Evolutionary conservation across 1,140 invertebrate genomes (phyloP).

Genomic region (Asobara japonica): DNA sequence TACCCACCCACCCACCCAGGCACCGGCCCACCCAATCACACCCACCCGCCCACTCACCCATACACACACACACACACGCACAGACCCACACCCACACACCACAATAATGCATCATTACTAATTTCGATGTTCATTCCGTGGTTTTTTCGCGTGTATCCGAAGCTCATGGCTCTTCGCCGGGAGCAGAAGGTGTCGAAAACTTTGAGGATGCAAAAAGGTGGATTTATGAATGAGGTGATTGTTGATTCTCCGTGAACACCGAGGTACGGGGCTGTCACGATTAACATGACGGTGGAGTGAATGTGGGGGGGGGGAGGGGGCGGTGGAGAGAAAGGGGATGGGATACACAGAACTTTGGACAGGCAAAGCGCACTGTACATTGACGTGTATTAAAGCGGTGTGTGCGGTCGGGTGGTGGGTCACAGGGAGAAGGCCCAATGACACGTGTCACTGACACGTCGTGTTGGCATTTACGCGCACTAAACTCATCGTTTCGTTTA

Average conservation of each 20-base stretch:
- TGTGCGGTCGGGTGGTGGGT: slow-evolving; percentile 14
- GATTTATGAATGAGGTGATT: slow-evolving; percentile 7
- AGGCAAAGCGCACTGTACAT: slow-evolving; percentile 21
- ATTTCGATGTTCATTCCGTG: neutral
- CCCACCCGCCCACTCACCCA: too few species aligned
- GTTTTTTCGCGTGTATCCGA: neutral
- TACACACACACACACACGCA: too few species aligned
- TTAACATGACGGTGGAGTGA: neutral
- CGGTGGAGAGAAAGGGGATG: neutral
- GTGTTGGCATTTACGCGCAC: slow-evolving; percentile 24
- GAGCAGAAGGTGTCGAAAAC: neutral
- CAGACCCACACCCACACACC: too few species aligned
- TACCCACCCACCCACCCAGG: too few species aligned
- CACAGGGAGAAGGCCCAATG: slow-evolving; percentile 2
- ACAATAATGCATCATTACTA: neutral
- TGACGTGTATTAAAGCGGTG: slow-evolving; percentile 38
- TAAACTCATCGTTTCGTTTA: slow-evolving; percentile 29
- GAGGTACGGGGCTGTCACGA: slow-evolving; percentile 14
- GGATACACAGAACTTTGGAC: slow-evolving; percentile 26
- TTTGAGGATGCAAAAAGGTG: slow-evolving; percentile 10
- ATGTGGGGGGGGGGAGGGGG: neutral
- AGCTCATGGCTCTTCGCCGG: neutral
- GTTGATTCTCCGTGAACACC: slow-evolving; percentile 10
- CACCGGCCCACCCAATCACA: too few species aligned
- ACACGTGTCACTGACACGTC: slow-evolving; percentile 41